Evolutionary conservation across 2,888 invertebrate species (phyloP), one percentile per base, ranked within the genome.

Genomic region (Mactromeris polynyma): DNA sequence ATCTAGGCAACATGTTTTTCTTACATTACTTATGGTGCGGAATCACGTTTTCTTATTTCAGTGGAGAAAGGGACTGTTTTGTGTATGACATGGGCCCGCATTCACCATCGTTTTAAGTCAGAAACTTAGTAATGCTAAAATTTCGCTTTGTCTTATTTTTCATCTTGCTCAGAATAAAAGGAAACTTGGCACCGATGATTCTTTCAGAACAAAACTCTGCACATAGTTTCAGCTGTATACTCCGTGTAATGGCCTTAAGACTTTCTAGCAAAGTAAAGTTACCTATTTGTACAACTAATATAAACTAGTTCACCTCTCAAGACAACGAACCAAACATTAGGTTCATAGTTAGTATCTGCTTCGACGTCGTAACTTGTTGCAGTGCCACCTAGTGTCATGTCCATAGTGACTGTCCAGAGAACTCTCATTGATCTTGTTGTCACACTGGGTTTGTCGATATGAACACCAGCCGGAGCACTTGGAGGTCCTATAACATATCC

Each of bases 341-440:
- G 90, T 79, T 88, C 36, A 73, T 80, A 90, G 31, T 83, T 31
- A 11, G 86, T 86, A 40, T 90, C 88, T 0, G 82, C 90, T 64
- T 90, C 90, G 7, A 90, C 84, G 42, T 90, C 90, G 51, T 88
- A 90, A 40, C 77, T 78, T 0, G 81, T 69, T 0, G 86, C 82
- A 7, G 82, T 46, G 2, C 78, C 81, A 6, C 88, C 88, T 21
- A 81, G 77, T n/a, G 42, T 79, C 4, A 58, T 84, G 0, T 85
- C 83, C 36, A 58, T 26, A 4, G 82, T 64, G 0, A 88, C 17
- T 4, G 90, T 88, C 90, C 88, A 90, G 7, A 86, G 42, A 2
- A 90, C 26, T 21, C 86, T 80, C 4, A 86, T 86, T 11, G 86
- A 84, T 40, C 79, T 64, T 77, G 88, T 26, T 38, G 90, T 90